Base-by-base conservation (phyloP, 2,888 invertebrate species). In the Ophion ellenae region DNA sequence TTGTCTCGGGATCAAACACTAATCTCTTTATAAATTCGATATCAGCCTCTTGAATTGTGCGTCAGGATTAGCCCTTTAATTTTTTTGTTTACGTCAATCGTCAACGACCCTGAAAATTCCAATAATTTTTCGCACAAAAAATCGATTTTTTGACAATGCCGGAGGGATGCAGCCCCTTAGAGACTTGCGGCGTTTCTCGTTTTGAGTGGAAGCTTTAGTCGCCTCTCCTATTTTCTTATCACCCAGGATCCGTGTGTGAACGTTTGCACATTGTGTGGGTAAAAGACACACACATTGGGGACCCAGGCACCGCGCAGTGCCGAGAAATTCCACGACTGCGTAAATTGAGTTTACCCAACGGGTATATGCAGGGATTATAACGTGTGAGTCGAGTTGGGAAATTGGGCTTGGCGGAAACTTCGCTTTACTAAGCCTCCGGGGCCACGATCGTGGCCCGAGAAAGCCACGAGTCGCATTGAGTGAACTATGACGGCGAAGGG, bases 271-370 rank as follows among this genome's bases (percentile, higher is more conserved):
- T 32, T 64, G 28, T 57, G 24, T 59, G 53, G 4, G 45, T 45
- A 20, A 17, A 64, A 28, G 7, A 24, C 17, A 32, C 64, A 10
- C 10, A 61, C 45, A 36, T 14, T 14, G 47, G 11, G 14, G 47
- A 47, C 47, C 10, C 47, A 32, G 47, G 47, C 47, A 40, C 40
- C 40, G 40, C 40, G 6, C 57, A 57, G 14, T 20, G 5, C 6
- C 17, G 47, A 32, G 36, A 45, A 85, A 86, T 85, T 87, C 83
- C 86, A 82, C 82, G 81, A 83, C 67, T 69, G 84, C 81, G 83
- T 87, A 89, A 88, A 89, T 89, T 88, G 87, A 88, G 87, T 89
- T 89, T 89, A 85, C 76, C 89, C 84, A 87, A 87, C 86, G 83
- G 77, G 77, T 14, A 40, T 69, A 86, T 17, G 11, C 71, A 67